Evolutionary conservation across 92 coral and sea anemone species (phyloP), one percentile per base, ranked within the genome.

Genomic region (Hydrozoanthus gracilis): DNA sequence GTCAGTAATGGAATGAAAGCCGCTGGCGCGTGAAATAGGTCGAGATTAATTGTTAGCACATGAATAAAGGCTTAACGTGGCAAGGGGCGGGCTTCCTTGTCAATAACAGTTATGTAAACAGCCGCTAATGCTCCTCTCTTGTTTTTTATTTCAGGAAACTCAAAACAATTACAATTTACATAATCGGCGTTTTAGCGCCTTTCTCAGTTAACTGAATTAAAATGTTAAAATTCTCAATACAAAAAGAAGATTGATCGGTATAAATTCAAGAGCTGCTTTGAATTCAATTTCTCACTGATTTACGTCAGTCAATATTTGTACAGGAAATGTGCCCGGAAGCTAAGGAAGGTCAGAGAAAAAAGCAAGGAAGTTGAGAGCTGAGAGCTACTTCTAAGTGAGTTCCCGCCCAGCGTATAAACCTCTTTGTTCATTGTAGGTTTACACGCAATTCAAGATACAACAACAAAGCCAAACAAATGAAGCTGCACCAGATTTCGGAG

Each of bases 121-220:
- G 60, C 69, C 79, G 78, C 86, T 88, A 73, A 79, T 74, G 65
- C 82, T 48, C 56, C 39, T 66, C 77, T 89, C 74, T 83, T 89
- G 89, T 78, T 70, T 35, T 27, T 27, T 27, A 27, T 27, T 27
- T 84, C 83, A 44, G 73, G 73, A 44, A 86, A 56, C 54, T 8
- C 9, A 48, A 73, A 17, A 91, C 93, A 91, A 88, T 91, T 61
- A 56, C 74, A 76, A 88, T 91, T 88, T 88, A 87, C 93, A 91
- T 91, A 84, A 91, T 46, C 72, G 68, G 44, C 67, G 39, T 77
- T 45, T 82, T 78, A 88, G 84, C 73, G 77, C 88, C 85, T 64
- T 65, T 65, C 74, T 65, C 85, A 17, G 74, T 80, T 80, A 80
- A 83, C 58, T 58, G 16, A 68, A 86, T 78, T 27, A 86, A 67